Evolutionary conservation across 2,797 vertebrate species (phyloP), one percentile per base, ranked within the genome.

Genomic region (Chaetophractus vellerosus): DNA sequence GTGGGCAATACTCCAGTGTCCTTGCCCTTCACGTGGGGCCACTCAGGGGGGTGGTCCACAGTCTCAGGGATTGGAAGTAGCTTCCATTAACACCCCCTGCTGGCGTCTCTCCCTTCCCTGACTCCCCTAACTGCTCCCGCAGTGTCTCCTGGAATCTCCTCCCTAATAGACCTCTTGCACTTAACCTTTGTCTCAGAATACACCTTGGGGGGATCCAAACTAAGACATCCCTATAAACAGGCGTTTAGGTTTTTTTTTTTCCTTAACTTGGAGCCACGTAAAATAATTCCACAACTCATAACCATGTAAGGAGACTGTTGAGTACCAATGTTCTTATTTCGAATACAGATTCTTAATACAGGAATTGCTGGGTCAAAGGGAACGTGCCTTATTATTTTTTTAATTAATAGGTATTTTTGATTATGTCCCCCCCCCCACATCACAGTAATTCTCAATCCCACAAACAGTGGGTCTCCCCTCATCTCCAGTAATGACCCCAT

Each of bases 301-400:
- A 55, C 61, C n/a, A 59, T 76, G 50, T 15, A 26, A 50, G 11
- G 55, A 9, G 18, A 48, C 15, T 11, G 23, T 36, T 68, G 50
- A n/a, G 31, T 57, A 94, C n/a, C 45, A 55, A 61, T 52, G 52
- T 61, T 48, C 45, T 74, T 66, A 78, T 81, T 94, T 86, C 63
- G 74, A 48, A 81, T 38, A 69, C 26, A 80, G 63, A 86, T 55
- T 45, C 33, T 66, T 45, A 31, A 23, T 16, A 9, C 72, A 23
- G 38, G 55, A 72, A 18, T 55, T 50, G 38, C 63, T 31, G 24
- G 72, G 48, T 80, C 24, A 72, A 90, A 71, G 66, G 33, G 15
- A 19, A 21, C 74, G 24, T 26, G 6, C 28, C 38, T 38, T 38
- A 38, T 9, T 78, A n/a, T n/a, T 55, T 26, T 55, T 23, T 36